Evolutionary conservation across 2,888 invertebrate species (phyloP).

Genomic region (Hypomecis atomaria): DNA sequence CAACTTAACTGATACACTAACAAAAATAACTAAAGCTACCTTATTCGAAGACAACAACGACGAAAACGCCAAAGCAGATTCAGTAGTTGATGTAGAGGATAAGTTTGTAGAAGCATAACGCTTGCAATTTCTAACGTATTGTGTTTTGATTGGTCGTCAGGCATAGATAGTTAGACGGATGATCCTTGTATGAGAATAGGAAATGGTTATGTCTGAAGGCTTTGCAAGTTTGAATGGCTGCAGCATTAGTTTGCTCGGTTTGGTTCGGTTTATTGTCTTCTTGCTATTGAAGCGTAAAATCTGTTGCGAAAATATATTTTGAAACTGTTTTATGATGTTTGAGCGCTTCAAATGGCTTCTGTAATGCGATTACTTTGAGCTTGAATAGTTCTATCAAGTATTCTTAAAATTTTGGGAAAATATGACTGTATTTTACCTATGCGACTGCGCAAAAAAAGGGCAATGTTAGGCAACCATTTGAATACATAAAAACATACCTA

Average conservation of each 20-base stretch:
- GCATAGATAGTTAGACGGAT: conserved; percentile 74
- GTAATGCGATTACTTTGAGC: background rate
- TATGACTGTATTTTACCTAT: no score
- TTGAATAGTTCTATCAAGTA: no score
- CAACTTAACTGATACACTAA: conserved; percentile 18
- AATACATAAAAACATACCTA: no score
- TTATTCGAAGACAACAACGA: conserved; percentile 19
- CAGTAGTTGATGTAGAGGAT: background rate
- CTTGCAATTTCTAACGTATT: conserved; percentile 80
- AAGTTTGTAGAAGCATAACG: conserved; percentile 41
- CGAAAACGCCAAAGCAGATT: conserved; percentile 11
- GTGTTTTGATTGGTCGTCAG: conserved; percentile 79
- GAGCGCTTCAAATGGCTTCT: conserved; percentile 21
- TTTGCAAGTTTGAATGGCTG: conserved; percentile 69
- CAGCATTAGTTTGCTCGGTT: conserved; percentile 68
- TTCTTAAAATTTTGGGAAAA: no score
- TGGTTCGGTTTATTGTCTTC: conserved; percentile 66
- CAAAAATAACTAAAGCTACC: background rate
- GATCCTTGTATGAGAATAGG: conserved; percentile 66
- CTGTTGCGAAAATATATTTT: conserved; percentile 39
- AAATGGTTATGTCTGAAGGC: conserved; percentile 77
- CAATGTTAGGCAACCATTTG: no score
- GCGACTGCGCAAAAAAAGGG: no score
- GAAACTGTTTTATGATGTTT: conserved; percentile 26
- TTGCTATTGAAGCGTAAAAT: conserved; percentile 57